These are phyloP conservation scores for Silurus lanzhouensis DNA, from an alignment of 2,797 vertebrate species.

Conservation along the genomic window DNA sequence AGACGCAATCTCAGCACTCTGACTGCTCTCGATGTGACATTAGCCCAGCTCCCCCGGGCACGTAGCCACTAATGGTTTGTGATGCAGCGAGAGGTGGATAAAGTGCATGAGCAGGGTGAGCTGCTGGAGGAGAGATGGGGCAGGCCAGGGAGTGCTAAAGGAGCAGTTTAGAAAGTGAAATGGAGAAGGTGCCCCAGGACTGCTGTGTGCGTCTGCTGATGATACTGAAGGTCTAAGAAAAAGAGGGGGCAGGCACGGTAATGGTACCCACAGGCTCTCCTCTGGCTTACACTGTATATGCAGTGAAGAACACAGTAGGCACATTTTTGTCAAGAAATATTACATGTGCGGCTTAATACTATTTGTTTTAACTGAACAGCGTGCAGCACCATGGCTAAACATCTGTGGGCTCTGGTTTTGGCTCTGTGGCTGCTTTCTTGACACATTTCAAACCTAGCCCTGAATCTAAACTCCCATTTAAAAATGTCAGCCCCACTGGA, in stretches of 20 bases:
- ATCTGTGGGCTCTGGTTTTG: conserved; percentile 30
- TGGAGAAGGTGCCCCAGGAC: conserved; percentile 53
- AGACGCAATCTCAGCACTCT: conserved; percentile 53
- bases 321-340: not conserved
- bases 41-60: conserved; percentile 50
- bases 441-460: conserved; percentile 40
- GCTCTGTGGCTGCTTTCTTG: conserved; percentile 32
- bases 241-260: not conserved
- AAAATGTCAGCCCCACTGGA: conserved; percentile 57
- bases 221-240: conserved; percentile 38
- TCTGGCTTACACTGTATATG: conserved; percentile 13
- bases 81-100: conserved; percentile 44
- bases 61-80: conserved; percentile 52
- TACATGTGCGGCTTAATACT: not conserved
- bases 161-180: conserved; percentile 53
- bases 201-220: conserved; percentile 45
- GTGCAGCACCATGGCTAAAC: conserved; percentile 8
- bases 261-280: conserved; percentile 31
- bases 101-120: conserved; percentile 36
- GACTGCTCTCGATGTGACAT: conserved; percentile 55
- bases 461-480: conserved; percentile 43
- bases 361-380: conserved; percentile 1
- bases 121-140: conserved; percentile 26
- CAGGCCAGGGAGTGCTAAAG: conserved; percentile 50
- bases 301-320: conserved; percentile 11